Evolutionary conservation across 1,140 invertebrate species (phyloP), one percentile per base, ranked within the genome.

Genomic region (Pogonognathellus flavescens): DNA sequence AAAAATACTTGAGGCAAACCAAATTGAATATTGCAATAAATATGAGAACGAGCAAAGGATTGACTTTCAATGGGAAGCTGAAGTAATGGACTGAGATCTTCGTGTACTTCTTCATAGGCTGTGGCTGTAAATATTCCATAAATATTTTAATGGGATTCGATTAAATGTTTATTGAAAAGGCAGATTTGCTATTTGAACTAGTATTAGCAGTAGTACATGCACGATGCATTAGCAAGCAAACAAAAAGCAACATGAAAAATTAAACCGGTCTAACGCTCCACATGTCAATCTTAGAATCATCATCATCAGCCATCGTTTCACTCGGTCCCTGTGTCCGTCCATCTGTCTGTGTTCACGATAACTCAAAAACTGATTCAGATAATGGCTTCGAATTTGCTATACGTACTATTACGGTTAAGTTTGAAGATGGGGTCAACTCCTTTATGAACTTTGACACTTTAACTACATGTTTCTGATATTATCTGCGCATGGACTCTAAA

Each of bases 111-210:
- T 53, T 22, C 1, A 10, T 62, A 62, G 18, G n/a, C 31, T 18
- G 14, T 9, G 1, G 11, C 1, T 9, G n/a, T 50, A 76, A 76
- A 2, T 9, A 76, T 9, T 14, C 1, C 41, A 76, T 76, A 16
- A 49, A 76, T n/a, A 1, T 76, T 76, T 76, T 31, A 76, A 49
- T 76, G 31, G 49, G 70, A 76, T 76, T 76, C 70, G 70, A 76
- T 76, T 76, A 49, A 76, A 31, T 14, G 16, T 49, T 76, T 76
- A 76, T 50, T 76, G 25, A 76, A 76, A 76, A 18, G 16, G 16
- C 1, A n/a, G 70, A 76, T 76, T 49, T 72, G 31, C n/a, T 41
- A 41, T 41, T 41, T 41, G 31, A 41, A 41, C 31, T 6, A 41
- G 31, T 41, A 6, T 41, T 41, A 41, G n/a, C n/a, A n/a, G n/a